phyloP scores from a whole-genome alignment of 2,888 invertebrate species.

The Listrodromus nycthemerus region DNA sequence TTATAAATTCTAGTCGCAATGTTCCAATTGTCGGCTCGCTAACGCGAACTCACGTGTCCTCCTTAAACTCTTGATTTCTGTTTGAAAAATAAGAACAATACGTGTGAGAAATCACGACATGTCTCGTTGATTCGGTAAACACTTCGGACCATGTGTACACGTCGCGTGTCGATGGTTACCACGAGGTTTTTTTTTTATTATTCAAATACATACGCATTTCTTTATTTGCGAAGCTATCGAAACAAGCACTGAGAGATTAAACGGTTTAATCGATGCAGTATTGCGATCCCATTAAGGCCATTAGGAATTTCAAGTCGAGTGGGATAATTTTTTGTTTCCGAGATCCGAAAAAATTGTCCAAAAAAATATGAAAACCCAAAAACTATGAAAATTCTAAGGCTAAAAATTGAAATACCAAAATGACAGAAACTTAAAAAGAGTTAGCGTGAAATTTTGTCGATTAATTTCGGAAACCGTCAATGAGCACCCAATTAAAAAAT shows the following conservation, averaged over 20 bases:
- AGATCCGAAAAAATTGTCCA: too few species aligned
- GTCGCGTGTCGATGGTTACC: conserved; percentile 43
- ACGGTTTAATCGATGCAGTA: not conserved
- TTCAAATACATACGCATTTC: not conserved
- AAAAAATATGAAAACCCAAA: too few species aligned
- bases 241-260: conserved; percentile 16
- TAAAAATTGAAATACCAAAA: not conserved
- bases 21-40: not conserved
- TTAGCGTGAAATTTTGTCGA: not conserved
- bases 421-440: not conserved
- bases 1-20: conserved; percentile 22
- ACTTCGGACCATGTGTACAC: conserved; percentile 47
- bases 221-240: conserved; percentile 18
- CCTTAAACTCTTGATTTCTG: conserved; percentile 48
- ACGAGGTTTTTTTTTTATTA: conserved; percentile 34
- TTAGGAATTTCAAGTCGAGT: too few species aligned
- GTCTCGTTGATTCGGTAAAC: conserved; percentile 12
- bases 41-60: conserved; percentile 16
- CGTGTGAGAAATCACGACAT: not conserved
- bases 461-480: not conserved
- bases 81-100: conserved; percentile 41
- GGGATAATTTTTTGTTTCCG: too few species aligned
- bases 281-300: not conserved
- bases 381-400: too few species aligned
- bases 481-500: not conserved